phyloP scores from a whole-genome alignment of 2,888 invertebrate species.

The Leucozona laternaria region DNA sequence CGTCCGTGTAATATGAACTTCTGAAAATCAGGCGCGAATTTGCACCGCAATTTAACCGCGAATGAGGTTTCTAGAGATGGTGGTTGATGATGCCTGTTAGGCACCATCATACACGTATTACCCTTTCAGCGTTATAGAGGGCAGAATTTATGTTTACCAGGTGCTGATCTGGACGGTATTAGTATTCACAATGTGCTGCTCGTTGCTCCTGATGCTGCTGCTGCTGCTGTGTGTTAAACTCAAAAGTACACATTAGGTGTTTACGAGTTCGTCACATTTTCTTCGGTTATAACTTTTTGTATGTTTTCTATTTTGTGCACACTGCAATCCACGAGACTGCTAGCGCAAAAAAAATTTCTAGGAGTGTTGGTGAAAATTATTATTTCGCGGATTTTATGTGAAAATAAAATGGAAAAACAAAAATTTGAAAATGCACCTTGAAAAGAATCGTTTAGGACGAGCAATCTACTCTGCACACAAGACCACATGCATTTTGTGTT shows the following conservation, averaged over 20 bases:
- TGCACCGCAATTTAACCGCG: constrained; percentile 49
- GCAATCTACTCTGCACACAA: constrained; percentile 5
- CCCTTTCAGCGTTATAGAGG: constrained; percentile 13
- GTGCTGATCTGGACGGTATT: constrained; percentile 76
- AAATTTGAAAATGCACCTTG: background rate
- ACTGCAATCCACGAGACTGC: background rate
- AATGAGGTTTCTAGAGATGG: constrained; percentile 40
- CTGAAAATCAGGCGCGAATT: constrained; percentile 55
- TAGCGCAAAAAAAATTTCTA: constrained; percentile 7
- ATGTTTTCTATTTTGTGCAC: background rate
- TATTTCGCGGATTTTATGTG: constrained; percentile 37
- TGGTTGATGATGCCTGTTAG: constrained; percentile 40
- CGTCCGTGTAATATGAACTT: constrained; percentile 1
- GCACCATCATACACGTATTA: constrained; percentile 29
- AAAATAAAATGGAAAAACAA: constrained; percentile 11
- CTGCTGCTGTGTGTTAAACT: constrained; percentile 61
- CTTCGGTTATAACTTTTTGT: constrained; percentile 30
- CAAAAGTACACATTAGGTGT: constrained; percentile 79
- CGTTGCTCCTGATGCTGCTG: constrained; percentile 4
- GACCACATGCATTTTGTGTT: constrained; percentile 16
- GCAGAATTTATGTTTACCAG: constrained; percentile 59
- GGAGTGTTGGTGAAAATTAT: constrained; percentile 46
- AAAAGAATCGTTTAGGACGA: constrained; percentile 11
- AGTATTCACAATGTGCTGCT: constrained; percentile 78
- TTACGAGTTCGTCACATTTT: constrained; percentile 77